Base-by-base conservation (phyloP, 2,113 vertebrate genomes). In the Oncorhynchus nerka region DNA sequence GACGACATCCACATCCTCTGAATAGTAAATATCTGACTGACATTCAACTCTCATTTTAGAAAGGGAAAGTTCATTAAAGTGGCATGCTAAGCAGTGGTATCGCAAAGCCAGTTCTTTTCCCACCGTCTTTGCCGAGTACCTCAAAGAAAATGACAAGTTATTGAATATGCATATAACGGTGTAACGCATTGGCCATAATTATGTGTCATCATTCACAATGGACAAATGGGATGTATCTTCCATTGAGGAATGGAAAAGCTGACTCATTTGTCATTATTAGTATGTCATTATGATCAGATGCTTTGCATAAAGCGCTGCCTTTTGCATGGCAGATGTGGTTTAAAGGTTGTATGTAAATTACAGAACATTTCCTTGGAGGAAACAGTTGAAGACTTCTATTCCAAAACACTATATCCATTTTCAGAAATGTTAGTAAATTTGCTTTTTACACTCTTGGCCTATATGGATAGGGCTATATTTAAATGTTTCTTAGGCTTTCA, bases 31-130 rank as follows among this genome's bases (percentile, higher is more conserved):
- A 71, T 66, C 76, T 45, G 78, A 65, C 79, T 68, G 68, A 79
- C 55, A 75, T 64, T 75, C 48, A 78, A 77, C 68, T 68, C 70
- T 73, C 74, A 70, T 83, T 87, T 80, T 81, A 83, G 75, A 55
- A 13, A 59, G 49, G 49, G 51, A 73, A 81, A 84, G 74, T 79
- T 85, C 86, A 89, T 89, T 89, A 83, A 78, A 62, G 39, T 78
- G 69, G 30, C 75, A 70, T 88, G 87, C 78, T 74, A 66, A 74
- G 75, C 34, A 19, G 12, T 68, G 83, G 84, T 86, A 82, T 77
- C 26, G 83, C 79, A 87, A 90, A 89, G 84, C 70, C 81, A 87
- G 89, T 89, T 91, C 86, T 82, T 87, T 71, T 55, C 71, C 32
- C 64, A 3, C 66, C 24, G 70, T 24, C 39, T 89, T 81, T 75